Evolutionary conservation across 2,113 vertebrate species (phyloP).

Genomic region (Suricata suricatta): DNA sequence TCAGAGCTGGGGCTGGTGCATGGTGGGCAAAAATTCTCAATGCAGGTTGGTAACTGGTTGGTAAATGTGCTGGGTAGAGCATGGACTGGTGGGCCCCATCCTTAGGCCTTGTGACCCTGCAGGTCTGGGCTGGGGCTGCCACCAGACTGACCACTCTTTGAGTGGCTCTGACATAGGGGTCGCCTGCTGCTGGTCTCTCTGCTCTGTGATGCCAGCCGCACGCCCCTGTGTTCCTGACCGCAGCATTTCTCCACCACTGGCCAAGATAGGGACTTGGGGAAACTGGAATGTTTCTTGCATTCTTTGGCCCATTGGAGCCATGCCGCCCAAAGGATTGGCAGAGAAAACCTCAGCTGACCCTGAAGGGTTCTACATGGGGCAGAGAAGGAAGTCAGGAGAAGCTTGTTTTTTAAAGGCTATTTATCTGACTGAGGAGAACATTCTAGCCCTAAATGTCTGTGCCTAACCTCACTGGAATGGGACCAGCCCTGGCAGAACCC

Average conservation of each 20-base stretch:
- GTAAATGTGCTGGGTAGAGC: too few species aligned
- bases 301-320: neutral
- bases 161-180: neutral
- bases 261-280: neutral
- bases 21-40: neutral
- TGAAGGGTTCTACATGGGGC: neutral
- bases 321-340: neutral
- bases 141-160: too few species aligned
- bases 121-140: neutral
- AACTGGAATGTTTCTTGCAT: neutral
- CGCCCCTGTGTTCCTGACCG: neutral
- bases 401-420: neutral
- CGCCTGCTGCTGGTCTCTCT: rapidly evolving
- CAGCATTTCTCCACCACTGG: neutral
- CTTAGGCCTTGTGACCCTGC: neutral
- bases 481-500: too few species aligned
- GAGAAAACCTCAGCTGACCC: neutral
- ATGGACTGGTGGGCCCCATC: neutral
- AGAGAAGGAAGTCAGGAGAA: neutral
- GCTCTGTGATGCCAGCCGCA: neutral
- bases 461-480: neutral
- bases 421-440: neutral
- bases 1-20: neutral
- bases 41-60: neutral
- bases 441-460: neutral